Evolutionary conservation across 2,113 vertebrate genomes (phyloP).

Genomic region (Malurus elegans): DNA sequence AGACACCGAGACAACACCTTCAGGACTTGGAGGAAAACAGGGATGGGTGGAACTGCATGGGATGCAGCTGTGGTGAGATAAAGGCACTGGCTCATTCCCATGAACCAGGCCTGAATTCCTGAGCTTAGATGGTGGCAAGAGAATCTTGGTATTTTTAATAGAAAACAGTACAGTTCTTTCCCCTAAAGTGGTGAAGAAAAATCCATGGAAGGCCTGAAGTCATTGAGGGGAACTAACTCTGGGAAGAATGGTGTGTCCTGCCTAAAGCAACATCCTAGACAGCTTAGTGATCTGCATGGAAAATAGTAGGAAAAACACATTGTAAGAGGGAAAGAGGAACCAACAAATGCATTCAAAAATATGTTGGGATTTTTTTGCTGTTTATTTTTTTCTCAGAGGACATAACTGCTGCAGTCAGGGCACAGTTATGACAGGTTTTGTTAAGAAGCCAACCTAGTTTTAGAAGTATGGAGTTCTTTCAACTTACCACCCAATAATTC

Average conservation of each 20-base stretch:
- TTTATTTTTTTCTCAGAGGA: not conserved
- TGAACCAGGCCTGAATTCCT: not conserved
- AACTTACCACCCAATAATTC: conserved; percentile 31
- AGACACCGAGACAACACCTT: not conserved
- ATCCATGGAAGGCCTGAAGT: not conserved
- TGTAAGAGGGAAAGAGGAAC: not conserved
- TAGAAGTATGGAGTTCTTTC: not conserved
- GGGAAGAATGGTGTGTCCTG: not conserved
- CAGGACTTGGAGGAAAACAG: not conserved
- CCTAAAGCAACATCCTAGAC: not conserved
- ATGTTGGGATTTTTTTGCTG: not conserved
- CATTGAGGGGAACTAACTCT: not conserved
- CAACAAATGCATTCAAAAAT: not conserved
- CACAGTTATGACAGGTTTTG: not conserved
- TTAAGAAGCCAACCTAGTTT: not conserved
- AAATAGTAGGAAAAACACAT: not conserved
- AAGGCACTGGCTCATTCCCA: not conserved
- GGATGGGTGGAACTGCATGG: not conserved
- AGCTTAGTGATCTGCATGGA: not conserved
- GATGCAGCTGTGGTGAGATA: not conserved
- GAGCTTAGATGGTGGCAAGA: not conserved
- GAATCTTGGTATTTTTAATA: not conserved
- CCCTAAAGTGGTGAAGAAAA: not conserved
- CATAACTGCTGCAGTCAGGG: not conserved
- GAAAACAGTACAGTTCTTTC: not conserved